Evolutionary conservation across 2,888 invertebrate species (phyloP).

Genomic region (Dioctria rufipes): DNA sequence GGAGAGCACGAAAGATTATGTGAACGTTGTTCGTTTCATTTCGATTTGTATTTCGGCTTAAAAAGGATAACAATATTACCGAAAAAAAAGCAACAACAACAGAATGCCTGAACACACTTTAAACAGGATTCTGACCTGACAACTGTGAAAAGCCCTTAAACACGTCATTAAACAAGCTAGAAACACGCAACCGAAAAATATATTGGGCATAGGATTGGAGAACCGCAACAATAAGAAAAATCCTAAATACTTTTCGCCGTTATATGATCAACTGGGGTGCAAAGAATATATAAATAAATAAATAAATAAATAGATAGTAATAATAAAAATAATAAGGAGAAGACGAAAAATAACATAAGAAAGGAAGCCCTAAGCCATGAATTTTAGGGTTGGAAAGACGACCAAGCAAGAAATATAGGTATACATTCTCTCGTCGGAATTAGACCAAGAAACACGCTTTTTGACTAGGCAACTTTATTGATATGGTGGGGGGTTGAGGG

Average conservation of each 20-base stretch:
- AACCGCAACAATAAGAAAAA: conserved; percentile 39
- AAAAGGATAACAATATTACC: background rate
- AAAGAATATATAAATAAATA: background rate
- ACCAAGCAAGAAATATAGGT: conserved; percentile 4
- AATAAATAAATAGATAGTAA: too few species aligned
- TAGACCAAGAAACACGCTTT: background rate
- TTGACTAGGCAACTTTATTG: too few species aligned
- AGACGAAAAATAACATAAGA: background rate
- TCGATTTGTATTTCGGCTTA: too few species aligned
- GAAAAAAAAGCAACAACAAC: background rate
- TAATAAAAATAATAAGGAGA: too few species aligned
- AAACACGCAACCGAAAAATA: conserved; percentile 30
- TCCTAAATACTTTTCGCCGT: conserved; percentile 12
- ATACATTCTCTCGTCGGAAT: background rate
- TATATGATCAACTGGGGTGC: conserved; percentile 9
- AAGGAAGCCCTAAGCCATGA: conserved; percentile 24
- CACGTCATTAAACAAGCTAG: conserved; percentile 24
- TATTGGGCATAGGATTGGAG: background rate
- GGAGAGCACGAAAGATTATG: too few species aligned
- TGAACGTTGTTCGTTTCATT: too few species aligned
- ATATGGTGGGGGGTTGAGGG: background rate
- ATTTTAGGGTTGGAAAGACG: conserved; percentile 11
- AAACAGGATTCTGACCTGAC: background rate
- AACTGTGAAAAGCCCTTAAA: conserved; percentile 10
- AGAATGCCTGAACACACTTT: background rate